Base-by-base conservation (phyloP, 2,888 invertebrate genomes). In the Incurvaria masculella region DNA sequence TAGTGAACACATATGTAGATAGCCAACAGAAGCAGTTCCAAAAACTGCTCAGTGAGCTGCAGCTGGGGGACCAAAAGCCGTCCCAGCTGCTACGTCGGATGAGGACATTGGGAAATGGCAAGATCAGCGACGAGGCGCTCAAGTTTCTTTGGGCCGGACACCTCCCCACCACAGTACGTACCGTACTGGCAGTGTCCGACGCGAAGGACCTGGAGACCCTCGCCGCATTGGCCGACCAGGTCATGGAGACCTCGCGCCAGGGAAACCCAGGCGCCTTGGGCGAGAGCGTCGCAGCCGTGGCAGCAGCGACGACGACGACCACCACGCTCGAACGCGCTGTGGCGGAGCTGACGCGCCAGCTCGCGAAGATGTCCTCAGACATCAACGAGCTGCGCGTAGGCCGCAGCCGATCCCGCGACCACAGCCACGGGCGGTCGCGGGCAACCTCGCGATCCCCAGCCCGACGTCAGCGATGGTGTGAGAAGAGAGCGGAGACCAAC, bases 41-140 rank as follows among this genome's bases (percentile, higher is more conserved):
- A 23, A 44, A 44, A 44, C 44, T 44, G 16, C 19, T 47, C 14
- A 16, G 39, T 4, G 47, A 47, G 11, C 19, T 44, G 39, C 42
- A 47, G 21, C 40, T 47, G 17, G 43, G 47, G 2, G 47, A 47
- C 2, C 43, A 47, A 21, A 19, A 21, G 10, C 47, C 47, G 11
- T 47, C 47, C 1, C 47, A 47, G 16, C 39, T 47, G 2, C 44
- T 47, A 2, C 21, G 47, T 14, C n/a, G 17, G 2, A 47, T 47
- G 47, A 20, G 10, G 2, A 38, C 42, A 2, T 4, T 43, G 11
- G 44, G 33, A n/a, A 1, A 19, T 1, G 33, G 39, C 1, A 43
- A 43, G 14, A 11, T 47, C 2, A 14, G 3, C 2, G 44, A 47
- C 17, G 44, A 26, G 1, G 23, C 47, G 2, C 21, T 47, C n/a